Percentiles rank a stretch among this genome's conserved stretches.
Evolutionary conservation across 2,113 vertebrate species (phyloP).

Genomic region (Noturus placidus): DNA sequence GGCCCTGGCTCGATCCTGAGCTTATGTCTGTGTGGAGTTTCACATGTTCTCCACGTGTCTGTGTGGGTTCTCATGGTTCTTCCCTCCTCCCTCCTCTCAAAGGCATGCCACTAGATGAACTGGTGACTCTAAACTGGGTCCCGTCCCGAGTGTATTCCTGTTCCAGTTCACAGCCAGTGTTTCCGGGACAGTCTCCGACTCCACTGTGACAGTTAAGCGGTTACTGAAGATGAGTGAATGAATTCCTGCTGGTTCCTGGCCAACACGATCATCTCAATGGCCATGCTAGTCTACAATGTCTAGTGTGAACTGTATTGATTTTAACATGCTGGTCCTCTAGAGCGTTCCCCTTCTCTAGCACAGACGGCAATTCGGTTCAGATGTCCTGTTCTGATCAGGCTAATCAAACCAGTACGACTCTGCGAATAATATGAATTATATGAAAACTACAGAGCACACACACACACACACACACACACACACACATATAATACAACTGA

Average conservation of each 20-base stretch:
- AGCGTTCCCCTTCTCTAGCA: background rate
- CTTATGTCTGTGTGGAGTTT: background rate
- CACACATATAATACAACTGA: constrained; percentile 61
- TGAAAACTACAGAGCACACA: background rate
- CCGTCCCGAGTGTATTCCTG: background rate
- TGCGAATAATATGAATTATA: background rate
- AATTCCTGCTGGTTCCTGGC: background rate
- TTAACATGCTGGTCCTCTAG: background rate
- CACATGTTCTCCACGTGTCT: background rate
- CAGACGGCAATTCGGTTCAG: background rate
- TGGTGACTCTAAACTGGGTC: background rate
- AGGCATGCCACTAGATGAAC: background rate
- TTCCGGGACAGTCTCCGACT: background rate
- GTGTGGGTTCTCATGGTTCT: background rate
- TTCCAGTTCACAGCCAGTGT: background rate
- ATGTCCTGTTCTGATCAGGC: background rate
- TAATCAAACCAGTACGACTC: background rate
- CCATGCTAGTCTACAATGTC: background rate
- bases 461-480: background rate
- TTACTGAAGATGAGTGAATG: background rate
- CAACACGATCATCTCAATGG: background rate
- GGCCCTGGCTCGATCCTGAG: background rate
- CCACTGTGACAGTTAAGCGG: background rate
- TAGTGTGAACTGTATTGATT: background rate
- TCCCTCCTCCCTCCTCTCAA: background rate